Evolutionary conservation across 2,797 vertebrate species (phyloP).

Genomic region (Forpus xanthops): DNA sequence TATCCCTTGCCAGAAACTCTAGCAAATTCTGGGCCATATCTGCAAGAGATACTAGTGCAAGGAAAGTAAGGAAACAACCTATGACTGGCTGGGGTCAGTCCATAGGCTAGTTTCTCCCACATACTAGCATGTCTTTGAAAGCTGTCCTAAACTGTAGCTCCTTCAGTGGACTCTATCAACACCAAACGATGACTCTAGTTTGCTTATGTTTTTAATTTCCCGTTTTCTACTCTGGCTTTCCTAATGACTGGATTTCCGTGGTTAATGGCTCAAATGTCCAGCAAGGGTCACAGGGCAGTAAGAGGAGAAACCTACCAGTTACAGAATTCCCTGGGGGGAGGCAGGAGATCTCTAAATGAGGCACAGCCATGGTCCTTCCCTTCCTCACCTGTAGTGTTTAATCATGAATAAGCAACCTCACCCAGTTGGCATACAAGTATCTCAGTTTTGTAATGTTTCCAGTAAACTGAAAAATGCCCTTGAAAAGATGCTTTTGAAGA

Average conservation of each 20-base stretch:
- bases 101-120: not conserved
- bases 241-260: not conserved
- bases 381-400: rapidly evolving
- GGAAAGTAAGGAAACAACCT: not conserved
- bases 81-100: not conserved
- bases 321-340: not conserved
- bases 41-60: not conserved
- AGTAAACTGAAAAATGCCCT: not conserved
- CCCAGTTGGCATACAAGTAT: rapidly evolving
- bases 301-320: rapidly evolving
- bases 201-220: not conserved
- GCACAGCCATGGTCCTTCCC: not conserved
- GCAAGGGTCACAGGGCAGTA: not conserved
- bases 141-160: not conserved
- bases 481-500: not conserved
- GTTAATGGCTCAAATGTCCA: rapidly evolving
- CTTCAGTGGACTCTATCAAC: not conserved
- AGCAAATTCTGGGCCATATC: not conserved
- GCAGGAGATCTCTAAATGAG: not conserved
- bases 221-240: not conserved
- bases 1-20: not conserved
- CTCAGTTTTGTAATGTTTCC: not conserved
- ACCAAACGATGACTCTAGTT: not conserved
- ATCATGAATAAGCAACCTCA: not conserved
- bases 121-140: not conserved